phyloP scores from a whole-genome alignment of 2,888 invertebrate genomes.

The Caprella mutica region DNA sequence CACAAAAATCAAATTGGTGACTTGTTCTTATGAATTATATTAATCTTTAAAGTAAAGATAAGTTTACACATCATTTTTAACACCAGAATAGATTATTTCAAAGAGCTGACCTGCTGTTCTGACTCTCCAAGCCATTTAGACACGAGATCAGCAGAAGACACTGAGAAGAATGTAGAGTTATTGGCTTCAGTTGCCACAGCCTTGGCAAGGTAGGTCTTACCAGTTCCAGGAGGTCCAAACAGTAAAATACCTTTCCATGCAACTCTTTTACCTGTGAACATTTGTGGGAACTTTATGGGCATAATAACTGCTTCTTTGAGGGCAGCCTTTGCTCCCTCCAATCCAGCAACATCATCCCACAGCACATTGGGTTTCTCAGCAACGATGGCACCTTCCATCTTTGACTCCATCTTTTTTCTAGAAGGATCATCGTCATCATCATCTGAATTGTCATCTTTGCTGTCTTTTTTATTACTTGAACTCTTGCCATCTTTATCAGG shows the following conservation, averaged over 20 bases:
- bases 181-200: constrained; percentile 99
- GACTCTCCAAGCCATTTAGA: constrained; percentile 99
- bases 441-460: constrained; percentile 53
- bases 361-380: constrained; percentile 94
- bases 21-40: no score
- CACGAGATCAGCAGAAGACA: constrained; percentile 94
- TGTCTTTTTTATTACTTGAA: constrained; percentile 39
- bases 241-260: constrained; percentile 98
- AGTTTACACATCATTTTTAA: no score
- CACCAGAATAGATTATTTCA: no score
- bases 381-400: constrained; percentile 87
- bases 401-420: constrained; percentile 85
- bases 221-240: constrained; percentile 98
- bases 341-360: constrained; percentile 96
- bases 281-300: constrained; percentile 95
- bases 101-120: constrained; percentile 65
- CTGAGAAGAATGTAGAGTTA: constrained; percentile 97
- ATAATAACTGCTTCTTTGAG: constrained; percentile 97
- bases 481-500: constrained; percentile 69
- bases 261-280: constrained; percentile 94
- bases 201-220: constrained; percentile 97
- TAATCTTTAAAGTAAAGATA: no score
- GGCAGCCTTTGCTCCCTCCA: constrained; percentile 94
- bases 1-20: no score
- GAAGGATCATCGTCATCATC: constrained; percentile 81